These are phyloP conservation scores for Pampusana beccarii DNA, from an alignment of 2,113 vertebrate genomes.

Conservation along the genomic window DNA sequence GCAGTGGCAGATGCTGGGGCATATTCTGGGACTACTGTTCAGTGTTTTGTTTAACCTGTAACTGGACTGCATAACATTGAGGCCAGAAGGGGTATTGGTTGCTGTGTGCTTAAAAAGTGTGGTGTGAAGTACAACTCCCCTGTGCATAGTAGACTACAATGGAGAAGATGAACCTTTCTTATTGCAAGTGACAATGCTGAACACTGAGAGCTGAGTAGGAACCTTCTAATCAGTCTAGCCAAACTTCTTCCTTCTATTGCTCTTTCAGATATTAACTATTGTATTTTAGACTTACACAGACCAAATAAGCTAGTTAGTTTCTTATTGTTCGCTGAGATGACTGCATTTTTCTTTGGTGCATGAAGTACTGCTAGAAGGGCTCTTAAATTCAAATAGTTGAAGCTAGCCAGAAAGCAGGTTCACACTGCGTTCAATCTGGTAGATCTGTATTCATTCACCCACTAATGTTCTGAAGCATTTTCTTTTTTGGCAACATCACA, in stretches of 20 bases:
- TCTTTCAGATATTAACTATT: not conserved
- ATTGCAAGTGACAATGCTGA: not conserved
- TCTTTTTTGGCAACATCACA: not conserved
- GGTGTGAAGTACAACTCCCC: not conserved
- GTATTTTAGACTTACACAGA: not conserved
- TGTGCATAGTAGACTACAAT: rapidly evolving
- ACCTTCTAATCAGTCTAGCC: not conserved
- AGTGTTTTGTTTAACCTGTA: not conserved
- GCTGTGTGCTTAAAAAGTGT: not conserved
- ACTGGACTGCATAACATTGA: rapidly evolving
- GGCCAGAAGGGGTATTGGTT: not conserved
- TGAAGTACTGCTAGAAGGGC: not conserved
- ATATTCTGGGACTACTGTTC: not conserved
- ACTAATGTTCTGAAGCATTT: not conserved
- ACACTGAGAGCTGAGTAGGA: not conserved
- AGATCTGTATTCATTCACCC: not conserved
- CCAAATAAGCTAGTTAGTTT: not conserved
- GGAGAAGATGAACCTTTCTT: not conserved
- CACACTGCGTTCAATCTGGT: not conserved
- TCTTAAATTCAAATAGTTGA: not conserved
- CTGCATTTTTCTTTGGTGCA: not conserved
- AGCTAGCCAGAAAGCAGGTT: not conserved
- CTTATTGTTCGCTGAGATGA: not conserved
- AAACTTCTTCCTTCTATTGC: not conserved
- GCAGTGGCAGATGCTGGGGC: not conserved